Evolutionary conservation across 2,888 invertebrate species (phyloP).

Genomic region (Orgyia antiqua): DNA sequence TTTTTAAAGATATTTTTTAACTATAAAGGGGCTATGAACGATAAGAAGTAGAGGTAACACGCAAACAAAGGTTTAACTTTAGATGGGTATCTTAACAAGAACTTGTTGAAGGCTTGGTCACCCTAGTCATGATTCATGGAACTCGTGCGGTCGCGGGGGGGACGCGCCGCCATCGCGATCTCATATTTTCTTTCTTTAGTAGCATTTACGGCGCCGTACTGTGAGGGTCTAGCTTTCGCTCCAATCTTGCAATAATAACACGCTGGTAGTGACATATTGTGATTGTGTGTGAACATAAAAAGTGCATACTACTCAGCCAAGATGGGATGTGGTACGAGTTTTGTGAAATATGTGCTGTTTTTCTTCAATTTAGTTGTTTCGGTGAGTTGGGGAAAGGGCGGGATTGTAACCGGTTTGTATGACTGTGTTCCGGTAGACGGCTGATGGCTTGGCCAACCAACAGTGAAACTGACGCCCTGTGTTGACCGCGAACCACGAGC

Average conservation of each 20-base stretch:
- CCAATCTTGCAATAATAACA: constrained; percentile 39
- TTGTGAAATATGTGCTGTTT: constrained; percentile 89
- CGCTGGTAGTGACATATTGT: constrained; percentile 62
- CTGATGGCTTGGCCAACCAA: constrained; percentile 54
- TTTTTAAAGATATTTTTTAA: too few relatives aligned
- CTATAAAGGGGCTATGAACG: too few relatives aligned
- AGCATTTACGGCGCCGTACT: constrained; percentile 43
- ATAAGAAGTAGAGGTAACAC: too few relatives aligned
- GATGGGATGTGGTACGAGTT: constrained; percentile 85
- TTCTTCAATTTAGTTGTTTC: constrained; percentile 87
- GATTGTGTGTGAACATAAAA: constrained; percentile 53
- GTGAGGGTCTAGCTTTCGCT: constrained; percentile 26
- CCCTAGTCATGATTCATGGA: constrained; percentile 42
- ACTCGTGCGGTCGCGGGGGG: constrained; percentile 32
- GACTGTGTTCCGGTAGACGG: constrained; percentile 50
- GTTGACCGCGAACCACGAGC: constrained; percentile 11
- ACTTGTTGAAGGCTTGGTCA: too few relatives aligned
- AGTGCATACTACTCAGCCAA: constrained; percentile 65
- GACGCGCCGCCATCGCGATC: constrained; percentile 64
- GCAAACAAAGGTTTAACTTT: too few relatives aligned
- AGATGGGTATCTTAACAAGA: too few relatives aligned
- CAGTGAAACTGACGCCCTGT: constrained; percentile 37
- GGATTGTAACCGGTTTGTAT: constrained; percentile 56
- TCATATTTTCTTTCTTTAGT: constrained; percentile 57
- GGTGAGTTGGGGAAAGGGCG: constrained; percentile 79